Percentiles rank a stretch among this genome's conserved stretches.
phyloP scores from a whole-genome alignment of 2,888 invertebrate species.

The Sepiola atlantica region DNA sequence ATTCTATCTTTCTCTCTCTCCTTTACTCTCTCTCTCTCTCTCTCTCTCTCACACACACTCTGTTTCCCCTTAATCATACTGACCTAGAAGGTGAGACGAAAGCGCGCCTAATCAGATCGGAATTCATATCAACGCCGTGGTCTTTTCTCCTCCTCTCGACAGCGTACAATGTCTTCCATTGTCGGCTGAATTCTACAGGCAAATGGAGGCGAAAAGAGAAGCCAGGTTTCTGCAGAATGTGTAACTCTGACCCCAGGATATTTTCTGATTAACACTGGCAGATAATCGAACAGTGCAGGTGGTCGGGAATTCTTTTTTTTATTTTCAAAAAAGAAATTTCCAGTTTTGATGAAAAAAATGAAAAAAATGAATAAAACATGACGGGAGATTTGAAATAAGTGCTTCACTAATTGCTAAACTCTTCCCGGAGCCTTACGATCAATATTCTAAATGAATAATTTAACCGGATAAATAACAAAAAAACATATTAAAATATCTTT shows the following conservation, averaged over 20 bases:
- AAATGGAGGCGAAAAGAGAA: neutral
- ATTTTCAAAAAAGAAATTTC: neutral
- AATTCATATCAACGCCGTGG: constrained; percentile 7
- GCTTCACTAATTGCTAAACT: neutral
- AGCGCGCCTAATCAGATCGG: constrained; percentile 32
- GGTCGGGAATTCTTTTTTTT: neutral
- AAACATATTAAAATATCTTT: too few species aligned
- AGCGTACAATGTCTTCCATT: neutral
- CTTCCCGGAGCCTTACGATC: neutral
- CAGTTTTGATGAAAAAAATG: neutral
- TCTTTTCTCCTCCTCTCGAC: neutral
- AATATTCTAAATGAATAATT: neutral
- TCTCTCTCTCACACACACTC: neutral
- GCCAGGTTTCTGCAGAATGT: neutral
- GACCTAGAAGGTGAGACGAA: neutral
- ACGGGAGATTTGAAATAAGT: neutral
- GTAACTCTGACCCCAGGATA: neutral
- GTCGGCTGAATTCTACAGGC: neutral
- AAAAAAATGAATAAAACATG: neutral
- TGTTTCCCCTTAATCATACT: neutral
- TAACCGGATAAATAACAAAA: neutral
- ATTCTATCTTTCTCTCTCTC: neutral
- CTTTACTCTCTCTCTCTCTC: neutral
- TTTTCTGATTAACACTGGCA: constrained; percentile 20
- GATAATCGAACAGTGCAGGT: constrained; percentile 32